Percentiles rank a stretch among this genome's conserved stretches.
Conservation (phyloP, 2,888 invertebrate species). For the Rhimphoctona megacephalus region DNA sequence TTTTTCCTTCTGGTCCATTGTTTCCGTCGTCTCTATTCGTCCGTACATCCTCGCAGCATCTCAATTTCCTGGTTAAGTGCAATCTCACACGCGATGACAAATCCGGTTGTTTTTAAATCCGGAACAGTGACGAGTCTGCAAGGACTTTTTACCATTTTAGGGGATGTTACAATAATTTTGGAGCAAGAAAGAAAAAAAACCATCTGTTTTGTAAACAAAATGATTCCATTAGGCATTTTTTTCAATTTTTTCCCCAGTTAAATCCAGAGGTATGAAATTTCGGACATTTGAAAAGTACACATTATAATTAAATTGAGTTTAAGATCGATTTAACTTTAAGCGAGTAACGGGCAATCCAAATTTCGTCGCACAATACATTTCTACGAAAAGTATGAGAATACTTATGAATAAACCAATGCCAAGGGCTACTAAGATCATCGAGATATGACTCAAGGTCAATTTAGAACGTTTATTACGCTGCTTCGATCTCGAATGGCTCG, state of each 20-base stretch:
- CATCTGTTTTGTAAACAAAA: background rate
- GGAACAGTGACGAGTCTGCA: background rate
- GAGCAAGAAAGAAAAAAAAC: background rate
- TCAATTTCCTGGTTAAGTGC: constrained; percentile 49
- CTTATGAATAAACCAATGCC: constrained; percentile 66
- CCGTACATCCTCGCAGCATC: constrained; percentile 19
- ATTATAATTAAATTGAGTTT: background rate
- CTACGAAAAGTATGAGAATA: constrained; percentile 69
- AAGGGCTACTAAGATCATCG: constrained; percentile 72
- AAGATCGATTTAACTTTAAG: background rate
- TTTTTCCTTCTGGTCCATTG: constrained; percentile 24
- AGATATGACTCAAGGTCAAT: constrained; percentile 73
- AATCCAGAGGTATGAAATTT: background rate
- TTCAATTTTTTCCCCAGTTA: no score
- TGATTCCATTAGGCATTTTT: no score
- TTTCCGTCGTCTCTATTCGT: background rate
- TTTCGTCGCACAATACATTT: constrained; percentile 57
- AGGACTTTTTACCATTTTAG: background rate
- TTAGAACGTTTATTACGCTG: constrained; percentile 56
- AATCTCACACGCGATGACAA: constrained; percentile 19
- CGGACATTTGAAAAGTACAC: background rate
- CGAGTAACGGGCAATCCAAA: background rate
- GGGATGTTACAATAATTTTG: background rate
- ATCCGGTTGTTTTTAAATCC: background rate
- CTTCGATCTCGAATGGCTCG: constrained; percentile 37